phyloP scores from a whole-genome alignment of 2,888 invertebrate genomes.

The Lapara coniferarum region DNA sequence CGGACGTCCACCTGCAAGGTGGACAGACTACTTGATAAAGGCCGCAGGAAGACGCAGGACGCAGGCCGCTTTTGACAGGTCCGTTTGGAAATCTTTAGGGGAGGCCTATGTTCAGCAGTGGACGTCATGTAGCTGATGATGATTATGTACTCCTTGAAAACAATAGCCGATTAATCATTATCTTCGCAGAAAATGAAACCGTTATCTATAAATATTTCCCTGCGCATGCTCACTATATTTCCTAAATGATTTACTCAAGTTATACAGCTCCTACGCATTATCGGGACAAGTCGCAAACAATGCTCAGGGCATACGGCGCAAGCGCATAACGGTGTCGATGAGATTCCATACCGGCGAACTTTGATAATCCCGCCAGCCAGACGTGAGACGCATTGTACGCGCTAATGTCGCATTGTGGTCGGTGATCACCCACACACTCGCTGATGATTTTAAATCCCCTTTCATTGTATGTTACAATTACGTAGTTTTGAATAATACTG shows the following conservation, averaged over 20 bases:
- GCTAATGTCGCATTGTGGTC: conserved; percentile 35
- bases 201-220: no score
- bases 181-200: no score
- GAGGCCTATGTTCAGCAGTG: no score
- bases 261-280: neutral
- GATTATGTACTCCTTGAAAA: no score
- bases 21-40: no score
- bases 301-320: conserved; percentile 26
- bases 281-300: neutral
- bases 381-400: conserved; percentile 29
- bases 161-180: no score
- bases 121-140: no score
- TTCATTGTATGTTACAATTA: neutral
- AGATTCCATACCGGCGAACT: conserved; percentile 29
- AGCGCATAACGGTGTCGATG: conserved; percentile 42
- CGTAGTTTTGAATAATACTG: neutral
- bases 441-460: neutral
- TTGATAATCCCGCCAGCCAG: conserved; percentile 33
- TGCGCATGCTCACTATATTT: neutral
- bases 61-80: no score
- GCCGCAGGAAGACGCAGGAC: no score
- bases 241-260: neutral
- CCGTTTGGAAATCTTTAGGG: no score
- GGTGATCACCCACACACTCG: neutral
- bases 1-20: no score